Conservation (phyloP, 53 echinoderm and acorn worm genomes). For the Crossaster papposus region DNA sequence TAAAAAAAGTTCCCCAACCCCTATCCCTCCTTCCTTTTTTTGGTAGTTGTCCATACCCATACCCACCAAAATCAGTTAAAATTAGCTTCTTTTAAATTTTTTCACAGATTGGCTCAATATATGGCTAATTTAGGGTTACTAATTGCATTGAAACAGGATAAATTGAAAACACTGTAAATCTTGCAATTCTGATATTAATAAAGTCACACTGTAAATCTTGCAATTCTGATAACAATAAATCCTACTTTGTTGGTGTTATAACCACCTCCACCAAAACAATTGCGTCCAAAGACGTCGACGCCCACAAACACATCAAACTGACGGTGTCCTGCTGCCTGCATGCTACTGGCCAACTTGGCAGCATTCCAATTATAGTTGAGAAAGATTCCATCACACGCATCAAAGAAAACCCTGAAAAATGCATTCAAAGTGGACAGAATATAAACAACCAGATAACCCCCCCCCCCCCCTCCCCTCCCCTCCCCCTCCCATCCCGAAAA, state of each 20-base stretch:
- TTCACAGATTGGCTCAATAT: too few species aligned
- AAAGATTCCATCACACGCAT: constrained; percentile 91
- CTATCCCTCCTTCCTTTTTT: too few species aligned
- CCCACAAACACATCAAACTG: constrained; percentile 90
- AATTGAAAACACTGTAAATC: neutral
- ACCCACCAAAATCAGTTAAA: too few species aligned
- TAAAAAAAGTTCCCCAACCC: too few species aligned
- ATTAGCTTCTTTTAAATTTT: too few species aligned
- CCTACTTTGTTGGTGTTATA: constrained; percentile 92
- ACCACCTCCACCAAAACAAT: constrained; percentile 95
- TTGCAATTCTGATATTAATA: neutral
- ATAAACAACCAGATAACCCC: too few species aligned
- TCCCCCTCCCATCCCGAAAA: too few species aligned
- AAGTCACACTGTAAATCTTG: neutral
- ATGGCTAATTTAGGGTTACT: too few species aligned
- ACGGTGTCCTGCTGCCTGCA: constrained; percentile 70
- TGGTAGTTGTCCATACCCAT: too few species aligned
- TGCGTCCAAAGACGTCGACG: constrained; percentile 95
- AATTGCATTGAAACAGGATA: too few species aligned
- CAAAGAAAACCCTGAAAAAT: constrained; percentile 85
- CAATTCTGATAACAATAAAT: neutral
- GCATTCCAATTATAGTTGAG: constrained; percentile 96
- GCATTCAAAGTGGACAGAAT: neutral
- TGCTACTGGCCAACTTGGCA: constrained; percentile 69
- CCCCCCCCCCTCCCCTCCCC: too few species aligned